Base-by-base conservation (phyloP, 1,140 invertebrate species). In the Pseudomyrmex concolor region DNA sequence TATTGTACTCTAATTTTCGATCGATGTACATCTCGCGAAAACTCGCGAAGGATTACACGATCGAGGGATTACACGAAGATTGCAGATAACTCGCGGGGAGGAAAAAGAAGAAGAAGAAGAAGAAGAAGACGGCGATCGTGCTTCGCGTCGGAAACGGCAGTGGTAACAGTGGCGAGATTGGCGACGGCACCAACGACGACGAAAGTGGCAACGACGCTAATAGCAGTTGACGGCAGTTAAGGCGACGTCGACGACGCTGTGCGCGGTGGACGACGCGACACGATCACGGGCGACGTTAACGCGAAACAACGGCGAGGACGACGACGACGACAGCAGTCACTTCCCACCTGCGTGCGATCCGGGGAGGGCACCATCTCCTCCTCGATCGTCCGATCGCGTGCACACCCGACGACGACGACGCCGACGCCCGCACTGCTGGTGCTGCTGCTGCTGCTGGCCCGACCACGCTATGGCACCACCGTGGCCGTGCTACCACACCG, bases 391-490 rank as follows among this genome's bases (percentile, higher is more conserved):
- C 84, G 82, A 81, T 83, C 88, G 85, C 88, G 84, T 77, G 85
- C 87, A 89, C 88, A 77, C 78, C 76, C 87, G 84, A 87, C 86
- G 86, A 82, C 86, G 83, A 84, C 83, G 86, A 87, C 71, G 83
- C 57, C 88, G 84, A 89, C 81, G 87, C 70, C 87, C 78, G 84
- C 87, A 88, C 86, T 86, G 57, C 59, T 62, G 9, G 55, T 73
- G 57, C 22, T 71, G 25, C 51, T 71, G 25, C 59, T 80, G 19
- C 51, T 59, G 15, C 19, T 60, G 55, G n/a, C 51, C 68, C 63
- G 72, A 80, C 76, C 64, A 59, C 76, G 64, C 76, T 80, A 70
- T 60, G 64, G 45, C 64, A 80, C 76, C 87, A 83, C 76, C 70
- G 76, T 83, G 84, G 57, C 74, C 81, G 84, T 81, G 72, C 85